Conservation (phyloP, 2,888 invertebrate species). For the Belgica antarctica region DNA sequence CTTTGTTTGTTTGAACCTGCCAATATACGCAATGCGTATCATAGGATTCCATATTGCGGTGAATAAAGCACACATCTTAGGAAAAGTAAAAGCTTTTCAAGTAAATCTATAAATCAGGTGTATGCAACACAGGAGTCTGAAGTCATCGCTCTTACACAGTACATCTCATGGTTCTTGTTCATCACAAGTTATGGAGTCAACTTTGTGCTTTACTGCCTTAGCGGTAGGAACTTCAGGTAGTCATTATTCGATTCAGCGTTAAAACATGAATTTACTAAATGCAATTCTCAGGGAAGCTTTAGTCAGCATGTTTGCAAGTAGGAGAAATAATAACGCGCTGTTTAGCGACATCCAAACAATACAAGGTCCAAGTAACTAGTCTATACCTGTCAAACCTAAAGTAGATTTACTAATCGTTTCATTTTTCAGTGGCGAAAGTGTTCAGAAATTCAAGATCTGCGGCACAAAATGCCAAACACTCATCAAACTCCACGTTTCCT, state of each 20-base stretch:
- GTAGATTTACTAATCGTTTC: too few species aligned
- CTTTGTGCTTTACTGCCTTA: constrained; percentile 77
- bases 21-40: constrained; percentile 70
- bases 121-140: constrained; percentile 57
- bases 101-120: constrained; percentile 21
- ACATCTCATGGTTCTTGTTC: constrained; percentile 67
- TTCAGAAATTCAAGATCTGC: too few species aligned
- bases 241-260: constrained; percentile 49
- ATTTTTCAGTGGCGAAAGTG: too few species aligned
- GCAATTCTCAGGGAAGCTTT: constrained; percentile 52
- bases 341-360: constrained; percentile 51
- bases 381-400: too few species aligned
- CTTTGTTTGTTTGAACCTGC: constrained; percentile 74
- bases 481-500: too few species aligned
- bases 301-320: constrained; percentile 52
- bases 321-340: constrained; percentile 48
- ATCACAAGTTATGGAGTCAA: constrained; percentile 81
- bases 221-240: constrained; percentile 75
- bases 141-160: constrained; percentile 64
- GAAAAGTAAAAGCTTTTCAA: neutral
- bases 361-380: constrained; percentile 54
- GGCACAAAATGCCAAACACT: too few species aligned
- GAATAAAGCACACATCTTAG: constrained; percentile 48
- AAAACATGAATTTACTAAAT: constrained; percentile 1
- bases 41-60: constrained; percentile 62